Base-by-base conservation (phyloP, 2,797 vertebrate species). In the Spinus olivaceus region DNA sequence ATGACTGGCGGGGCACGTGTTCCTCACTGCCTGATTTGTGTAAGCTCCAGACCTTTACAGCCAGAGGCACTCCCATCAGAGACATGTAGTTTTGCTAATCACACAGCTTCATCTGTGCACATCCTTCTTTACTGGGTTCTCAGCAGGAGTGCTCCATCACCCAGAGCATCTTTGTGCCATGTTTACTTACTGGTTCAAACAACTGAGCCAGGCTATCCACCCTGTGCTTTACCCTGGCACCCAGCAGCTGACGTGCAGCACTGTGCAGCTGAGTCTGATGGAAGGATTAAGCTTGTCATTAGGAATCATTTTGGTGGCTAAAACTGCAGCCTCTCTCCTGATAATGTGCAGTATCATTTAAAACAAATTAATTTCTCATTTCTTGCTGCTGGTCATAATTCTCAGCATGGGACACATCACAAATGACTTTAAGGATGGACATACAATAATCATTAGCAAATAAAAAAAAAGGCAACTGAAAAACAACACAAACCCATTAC, bases 281-380 rank as follows among this genome's bases (percentile, higher is more conserved):
- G 71, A 93, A 96, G 88, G 74, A 97, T 96, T 94, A 91, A 87
- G 91, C 86, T 85, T 74, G 97, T 94, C 94, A 97, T 97, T 97
- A 96, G 94, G 95, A 97, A 89, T 93, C 93, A 93, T 97, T 97
- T 67, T 33, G 46, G 88, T 96, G 86, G 92, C 95, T 96, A 91
- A 56, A 94, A 88, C 88, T 72, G 74, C 70, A 95, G 71, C 54
- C 90, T 88, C 88, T 95, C 94, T 96, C 95, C 77, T 91, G 96
- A 93, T 97, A 97, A 97, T 97, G 96, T 94, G 93, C 77, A 89
- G 69, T 88, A 94, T 96, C 96, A 97, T 97, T 98, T 98, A 98
- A 98, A 98, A 97, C 90, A 91, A 97, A 98, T 98, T 98, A 98
- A 98, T 97, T 98, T 96, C 97, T 97, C 97, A 97, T 98, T 97